Evolutionary conservation across 2,797 vertebrate genomes (phyloP).

Genomic region (Erpetoichthys calabaricus): DNA sequence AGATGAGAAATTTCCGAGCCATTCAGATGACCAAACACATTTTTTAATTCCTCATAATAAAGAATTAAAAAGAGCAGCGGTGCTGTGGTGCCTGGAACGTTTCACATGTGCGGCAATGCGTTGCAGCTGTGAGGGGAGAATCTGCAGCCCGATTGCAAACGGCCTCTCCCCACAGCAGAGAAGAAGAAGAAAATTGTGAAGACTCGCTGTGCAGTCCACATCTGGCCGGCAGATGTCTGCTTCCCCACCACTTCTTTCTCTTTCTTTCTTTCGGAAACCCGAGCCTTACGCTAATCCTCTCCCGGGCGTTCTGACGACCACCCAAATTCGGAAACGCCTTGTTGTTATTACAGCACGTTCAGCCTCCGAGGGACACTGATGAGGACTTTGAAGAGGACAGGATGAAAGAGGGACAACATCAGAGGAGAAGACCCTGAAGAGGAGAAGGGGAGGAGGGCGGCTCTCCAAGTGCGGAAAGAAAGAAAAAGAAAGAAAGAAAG

Average conservation of each 20-base stretch:
- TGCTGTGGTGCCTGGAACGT: too few relatives aligned
- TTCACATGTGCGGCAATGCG: too few relatives aligned
- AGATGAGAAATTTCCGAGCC: too few relatives aligned
- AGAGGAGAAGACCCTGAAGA: neutral
- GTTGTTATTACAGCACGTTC: constrained; percentile 35
- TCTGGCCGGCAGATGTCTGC: constrained; percentile 47
- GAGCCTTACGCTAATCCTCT: constrained; percentile 40
- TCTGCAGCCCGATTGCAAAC: too few relatives aligned
- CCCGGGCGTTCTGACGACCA: constrained; percentile 49
- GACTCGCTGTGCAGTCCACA: constrained; percentile 25
- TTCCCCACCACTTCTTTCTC: constrained; percentile 9
- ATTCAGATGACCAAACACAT: too few relatives aligned
- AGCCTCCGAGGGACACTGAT: neutral
- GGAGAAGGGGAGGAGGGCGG: neutral
- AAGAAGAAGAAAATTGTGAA: too few relatives aligned
- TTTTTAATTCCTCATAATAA: too few relatives aligned
- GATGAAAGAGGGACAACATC: too few relatives aligned
- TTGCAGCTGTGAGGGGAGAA: too few relatives aligned
- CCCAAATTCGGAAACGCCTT: constrained; percentile 44
- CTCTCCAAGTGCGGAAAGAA: constrained; percentile 7
- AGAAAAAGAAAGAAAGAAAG: constrained; percentile 1
- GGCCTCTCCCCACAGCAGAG: too few relatives aligned
- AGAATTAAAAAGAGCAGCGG: too few relatives aligned
- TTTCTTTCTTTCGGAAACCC: constrained; percentile 32
- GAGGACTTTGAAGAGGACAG: too few relatives aligned